phyloP scores from a whole-genome alignment of 2,797 vertebrate species.

The Masticophis lateralis region DNA sequence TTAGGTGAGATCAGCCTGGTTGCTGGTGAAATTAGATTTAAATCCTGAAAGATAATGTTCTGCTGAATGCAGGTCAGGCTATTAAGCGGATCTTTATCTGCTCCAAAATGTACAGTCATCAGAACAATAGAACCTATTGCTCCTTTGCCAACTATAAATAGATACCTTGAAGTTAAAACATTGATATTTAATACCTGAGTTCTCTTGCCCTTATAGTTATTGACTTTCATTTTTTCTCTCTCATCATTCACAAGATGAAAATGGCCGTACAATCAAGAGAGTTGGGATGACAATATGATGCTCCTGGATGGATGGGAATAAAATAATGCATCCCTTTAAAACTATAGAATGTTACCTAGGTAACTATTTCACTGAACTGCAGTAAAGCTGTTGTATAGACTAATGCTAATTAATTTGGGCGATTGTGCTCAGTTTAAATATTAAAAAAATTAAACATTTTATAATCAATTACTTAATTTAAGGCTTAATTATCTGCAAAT shows the following conservation, averaged over 20 bases:
- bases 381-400: neutral
- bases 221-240: neutral
- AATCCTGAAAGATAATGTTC: constrained; percentile 16
- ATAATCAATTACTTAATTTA: constrained; percentile 1
- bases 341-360: neutral
- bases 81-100: neutral
- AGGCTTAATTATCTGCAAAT: neutral
- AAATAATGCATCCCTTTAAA: neutral
- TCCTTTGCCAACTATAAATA: constrained; percentile 38
- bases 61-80: neutral
- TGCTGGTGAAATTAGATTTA: constrained; percentile 12
- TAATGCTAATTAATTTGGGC: neutral
- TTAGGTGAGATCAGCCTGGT: neutral
- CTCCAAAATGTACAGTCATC: neutral
- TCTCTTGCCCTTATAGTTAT: constrained; percentile 43
- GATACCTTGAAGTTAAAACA: constrained; percentile 22
- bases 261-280: neutral
- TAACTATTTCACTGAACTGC: neutral
- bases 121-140: neutral
- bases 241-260: neutral
- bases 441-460: neutral
- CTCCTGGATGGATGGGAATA: neutral
- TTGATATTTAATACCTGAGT: constrained; percentile 39
- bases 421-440: neutral
- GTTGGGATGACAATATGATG: neutral